Percentiles rank a stretch among this genome's conserved stretches.
phyloP scores from a whole-genome alignment of 1,140 invertebrate genomes.

The Paraescarpia echinospica region DNA sequence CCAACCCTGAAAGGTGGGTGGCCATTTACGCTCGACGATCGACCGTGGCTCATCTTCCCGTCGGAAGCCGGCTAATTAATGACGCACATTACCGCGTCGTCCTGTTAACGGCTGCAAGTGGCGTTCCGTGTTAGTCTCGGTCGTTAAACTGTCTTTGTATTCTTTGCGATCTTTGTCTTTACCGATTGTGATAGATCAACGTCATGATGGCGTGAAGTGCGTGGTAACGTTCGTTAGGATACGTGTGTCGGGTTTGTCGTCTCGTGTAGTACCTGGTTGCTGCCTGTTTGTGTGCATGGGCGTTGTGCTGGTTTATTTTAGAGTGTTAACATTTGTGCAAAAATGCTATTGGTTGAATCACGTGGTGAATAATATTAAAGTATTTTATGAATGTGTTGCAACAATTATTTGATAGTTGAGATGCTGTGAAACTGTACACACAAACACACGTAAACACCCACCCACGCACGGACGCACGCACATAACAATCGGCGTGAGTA shows the following conservation, averaged over 20 bases:
- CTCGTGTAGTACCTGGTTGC: neutral
- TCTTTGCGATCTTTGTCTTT: neutral
- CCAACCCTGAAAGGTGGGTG: neutral
- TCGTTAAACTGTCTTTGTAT: constrained; percentile 1
- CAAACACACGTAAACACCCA: too few relatives aligned
- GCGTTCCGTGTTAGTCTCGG: neutral
- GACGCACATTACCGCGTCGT: neutral
- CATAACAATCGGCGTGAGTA: too few relatives aligned
- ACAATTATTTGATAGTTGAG: too few relatives aligned
- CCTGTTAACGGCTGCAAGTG: neutral
- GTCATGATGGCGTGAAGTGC: neutral
- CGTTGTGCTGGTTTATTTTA: neutral
- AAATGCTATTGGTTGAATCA: neutral
- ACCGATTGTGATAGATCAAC: neutral
- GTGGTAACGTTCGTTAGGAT: neutral
- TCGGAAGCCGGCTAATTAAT: neutral
- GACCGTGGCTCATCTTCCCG: neutral
- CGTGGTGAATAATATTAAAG: neutral
- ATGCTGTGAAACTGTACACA: too few relatives aligned
- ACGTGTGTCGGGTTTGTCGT: neutral
- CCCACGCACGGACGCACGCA: too few relatives aligned
- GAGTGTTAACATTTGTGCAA: neutral
- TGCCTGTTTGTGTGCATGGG: neutral
- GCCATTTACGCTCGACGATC: neutral
- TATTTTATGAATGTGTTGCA: too few relatives aligned